Percentiles rank a stretch among this genome's conserved stretches.
phyloP scores from a whole-genome alignment of 2,113 vertebrate species.

The Megalops atlanticus region DNA sequence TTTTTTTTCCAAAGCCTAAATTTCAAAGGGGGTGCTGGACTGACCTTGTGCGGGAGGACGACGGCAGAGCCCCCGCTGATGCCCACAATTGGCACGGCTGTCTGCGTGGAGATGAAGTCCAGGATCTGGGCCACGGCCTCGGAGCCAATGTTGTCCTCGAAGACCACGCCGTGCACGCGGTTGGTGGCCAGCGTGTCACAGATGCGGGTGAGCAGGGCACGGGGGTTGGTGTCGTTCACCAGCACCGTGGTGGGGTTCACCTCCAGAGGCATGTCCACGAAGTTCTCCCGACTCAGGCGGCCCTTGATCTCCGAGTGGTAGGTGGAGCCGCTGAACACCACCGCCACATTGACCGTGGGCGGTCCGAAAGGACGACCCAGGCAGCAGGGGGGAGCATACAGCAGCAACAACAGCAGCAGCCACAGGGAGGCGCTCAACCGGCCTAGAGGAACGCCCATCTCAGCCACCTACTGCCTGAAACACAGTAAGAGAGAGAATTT shows the following conservation, averaged over 20 bases:
- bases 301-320: constrained; percentile 80
- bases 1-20: no score
- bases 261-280: constrained; percentile 88
- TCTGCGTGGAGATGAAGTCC: constrained; percentile 94
- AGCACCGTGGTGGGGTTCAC: constrained; percentile 87
- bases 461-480: constrained; percentile 67
- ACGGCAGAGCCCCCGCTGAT: constrained; percentile 94
- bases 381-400: constrained; percentile 48
- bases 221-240: constrained; percentile 92
- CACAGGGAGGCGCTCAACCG: constrained; percentile 51
- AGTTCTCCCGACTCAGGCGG: constrained; percentile 87
- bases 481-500: constrained; percentile 25
- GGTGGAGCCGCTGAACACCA: constrained; percentile 89
- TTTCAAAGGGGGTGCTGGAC: constrained; percentile 9
- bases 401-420: constrained; percentile 60
- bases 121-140: constrained; percentile 93
- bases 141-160: constrained; percentile 89
- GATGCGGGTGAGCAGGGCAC: constrained; percentile 87
- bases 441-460: constrained; percentile 64
- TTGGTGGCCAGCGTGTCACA: constrained; percentile 83
- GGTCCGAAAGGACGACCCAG: constrained; percentile 66
- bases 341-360: constrained; percentile 71
- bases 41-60: constrained; percentile 92
- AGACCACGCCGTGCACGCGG: constrained; percentile 87
- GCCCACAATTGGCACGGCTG: constrained; percentile 88